Base-by-base conservation (phyloP, 2,797 vertebrate species). In the Sphaeramia orbicularis region DNA sequence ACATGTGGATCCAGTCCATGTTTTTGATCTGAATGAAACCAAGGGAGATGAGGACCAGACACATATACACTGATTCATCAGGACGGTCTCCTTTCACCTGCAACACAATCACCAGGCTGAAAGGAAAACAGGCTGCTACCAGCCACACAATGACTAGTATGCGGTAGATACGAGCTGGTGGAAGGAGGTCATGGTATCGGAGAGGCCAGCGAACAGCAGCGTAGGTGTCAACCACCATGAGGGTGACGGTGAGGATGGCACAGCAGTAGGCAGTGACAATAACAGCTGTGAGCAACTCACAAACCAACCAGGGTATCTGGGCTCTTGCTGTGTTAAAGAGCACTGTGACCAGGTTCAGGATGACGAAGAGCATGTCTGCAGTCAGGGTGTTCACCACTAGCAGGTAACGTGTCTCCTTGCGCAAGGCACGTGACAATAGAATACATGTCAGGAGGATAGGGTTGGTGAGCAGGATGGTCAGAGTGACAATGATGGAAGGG, bases 151-250 rank as follows among this genome's bases (percentile, higher is more conserved):
- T 70, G 3, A 67, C 55, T 56, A 96, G 61, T 14, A 94, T 88
- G 65, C 86, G 77, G 64, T 67, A 76, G 11, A 83, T 89, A 13
- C 90, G 83, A 24, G 86, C 78, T 1, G 84, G 81, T 0, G 91
- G 86, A 10, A 95, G 78, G 6, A 94, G 24, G 41, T 91, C 74
- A 5, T 82, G 86, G 78, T 96, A 95, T 37, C 18, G 91, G 13
- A 96, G 89, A 0, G 95, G 95, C 90, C 93, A 95, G 47, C 91
- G 90, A 2, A 96, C 92, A 0, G 95, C 95, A 13, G 93, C 77
- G n/a, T 93, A 95, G 30, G 95, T 96, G 86, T 96, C 94, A 0
- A 87, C 82, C 63, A 96, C 93, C 88, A 94, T 95, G 51, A 93
- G 65, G 0, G 94, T 95, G 85, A 96, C 71, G 2, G 94, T 94